Evolutionary conservation across 2,113 vertebrate genomes (phyloP), one percentile per base, ranked within the genome.

Genomic region (Calidris pugnax): DNA sequence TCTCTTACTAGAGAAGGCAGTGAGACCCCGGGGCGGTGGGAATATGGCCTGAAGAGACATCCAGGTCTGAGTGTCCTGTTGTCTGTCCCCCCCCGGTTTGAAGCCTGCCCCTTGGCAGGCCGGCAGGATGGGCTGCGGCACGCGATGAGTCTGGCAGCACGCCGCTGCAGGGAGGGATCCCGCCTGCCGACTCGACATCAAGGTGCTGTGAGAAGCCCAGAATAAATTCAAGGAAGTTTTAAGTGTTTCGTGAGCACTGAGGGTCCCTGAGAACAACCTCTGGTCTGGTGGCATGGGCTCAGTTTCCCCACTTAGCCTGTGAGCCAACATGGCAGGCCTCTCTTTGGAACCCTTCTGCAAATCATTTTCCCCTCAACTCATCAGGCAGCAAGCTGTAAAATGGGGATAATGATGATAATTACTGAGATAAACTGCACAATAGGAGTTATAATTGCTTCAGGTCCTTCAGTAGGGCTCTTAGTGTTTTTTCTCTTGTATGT

Each of bases 161-260:
- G 68, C 59, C 6, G 6, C 26, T 5, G 14, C 2, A 0, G 79
- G 64, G 63, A 87, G 43, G 43, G 16, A 87, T 81, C 51, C 37
- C 0, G 0, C 27, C 14, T 1, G 0, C 75, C 5, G 10, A 53
- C 24, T 86, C 2, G 0, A 85, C 57, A 55, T 74, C 55, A 43
- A 67, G 69, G 32, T 87, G 51, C 59, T 83, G 45, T 78, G 55
- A 85, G 90, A 91, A 87, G 69, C 51, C 64, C 13, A 53, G n/a
- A 68, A 85, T 90, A 90, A 92, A 93, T 79, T 82, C 67, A 93
- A 81, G 55, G 72, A 91, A 92, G 51, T 75, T 90, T 53, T 48
- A 51, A 71, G 43, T 33, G 41, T 78, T 87, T 68, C 23, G 6
- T 66, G 69, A 85, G 50, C 15, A 51, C 32, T 14, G n/a, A 81